Conservation (phyloP, 2,797 vertebrate species). For the Artibeus lituratus region DNA sequence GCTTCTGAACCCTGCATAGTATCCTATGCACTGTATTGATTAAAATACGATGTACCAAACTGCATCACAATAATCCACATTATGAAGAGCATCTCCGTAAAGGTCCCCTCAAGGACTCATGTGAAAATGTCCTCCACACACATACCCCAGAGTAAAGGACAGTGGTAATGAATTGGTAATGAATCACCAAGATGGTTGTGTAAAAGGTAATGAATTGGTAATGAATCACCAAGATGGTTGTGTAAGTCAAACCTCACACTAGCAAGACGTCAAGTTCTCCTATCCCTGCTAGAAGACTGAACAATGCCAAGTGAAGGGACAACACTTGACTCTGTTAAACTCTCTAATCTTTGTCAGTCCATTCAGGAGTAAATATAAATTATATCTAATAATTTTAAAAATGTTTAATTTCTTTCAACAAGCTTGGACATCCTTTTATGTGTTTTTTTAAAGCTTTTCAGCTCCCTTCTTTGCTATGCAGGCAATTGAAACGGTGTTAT, state of each 20-base stretch:
- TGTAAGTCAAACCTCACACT: no score
- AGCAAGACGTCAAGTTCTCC: not conserved
- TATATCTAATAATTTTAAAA: not conserved
- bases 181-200: not conserved
- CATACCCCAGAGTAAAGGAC: not conserved
- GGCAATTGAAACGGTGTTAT: not conserved
- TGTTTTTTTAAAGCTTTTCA: not conserved
- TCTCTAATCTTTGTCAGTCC: not conserved
- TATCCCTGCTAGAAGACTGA: not conserved
- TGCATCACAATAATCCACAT: not conserved
- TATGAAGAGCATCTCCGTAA: not conserved
- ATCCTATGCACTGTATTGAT: not conserved
- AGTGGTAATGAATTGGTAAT: not conserved
- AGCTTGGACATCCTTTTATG: not conserved
- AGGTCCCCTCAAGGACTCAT: rapidly evolving
- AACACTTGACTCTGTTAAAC: not conserved
- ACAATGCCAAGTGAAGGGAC: not conserved
- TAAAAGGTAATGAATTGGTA: not conserved
- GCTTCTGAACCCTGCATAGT: not conserved
- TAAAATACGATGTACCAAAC: not conserved
- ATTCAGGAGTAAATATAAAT: not conserved
- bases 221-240: not conserved
- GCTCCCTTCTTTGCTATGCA: not conserved
- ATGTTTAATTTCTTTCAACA: not conserved
- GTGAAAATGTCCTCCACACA: not conserved